Evolutionary conservation across 2,888 invertebrate species (phyloP), one percentile per base, ranked within the genome.

Genomic region (Alcis repandata): DNA sequence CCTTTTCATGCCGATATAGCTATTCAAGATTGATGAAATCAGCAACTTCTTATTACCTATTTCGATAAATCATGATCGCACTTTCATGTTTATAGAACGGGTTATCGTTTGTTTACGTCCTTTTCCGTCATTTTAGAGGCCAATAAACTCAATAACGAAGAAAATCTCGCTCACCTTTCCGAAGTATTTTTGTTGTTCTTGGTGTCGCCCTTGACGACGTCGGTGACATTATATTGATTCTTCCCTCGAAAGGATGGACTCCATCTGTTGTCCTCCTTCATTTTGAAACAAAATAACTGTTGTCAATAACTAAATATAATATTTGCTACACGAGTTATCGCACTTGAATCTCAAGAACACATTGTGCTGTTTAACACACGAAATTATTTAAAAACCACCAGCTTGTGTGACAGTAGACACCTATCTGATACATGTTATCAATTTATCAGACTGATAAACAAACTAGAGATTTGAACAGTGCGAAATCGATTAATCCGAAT

Each of bases 221-320:
- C 78, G 13, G 69, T 73, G 20, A 80, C 59, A 51, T 72, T 74
- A 43, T 80, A 80, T 51, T 68, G 71, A 22, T 70, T 76, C 43
- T 75, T 78, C 13, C 72, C 74, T 9, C 72, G 71, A 19, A 72
- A 72, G 13, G 78, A 73, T n/a, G 76, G 63, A 51, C 71, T 74
- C 81, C 80, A 81, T 11, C 70, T 75, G 43, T 72, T 73, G 11
- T 46, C 46, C 19, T 75, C 82, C 82, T 83, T 82, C 83, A 83
- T 82, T 68, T 60, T 74, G 57, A 74, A 76, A 43, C 65, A 71
- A 68, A 67, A 46, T 51, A 22, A 36, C n/a, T 20, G n/a, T 38
- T 36, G 4, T 27, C 6, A 27, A n/a, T 6, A 6, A 27, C 3
- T 27, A 27, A 4, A 27, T 27, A 27, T 6, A 27, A 27, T 27